These are phyloP conservation scores for Danio jaintianensis DNA, from an alignment of 2,797 vertebrate species.

Conservation along the genomic window DNA sequence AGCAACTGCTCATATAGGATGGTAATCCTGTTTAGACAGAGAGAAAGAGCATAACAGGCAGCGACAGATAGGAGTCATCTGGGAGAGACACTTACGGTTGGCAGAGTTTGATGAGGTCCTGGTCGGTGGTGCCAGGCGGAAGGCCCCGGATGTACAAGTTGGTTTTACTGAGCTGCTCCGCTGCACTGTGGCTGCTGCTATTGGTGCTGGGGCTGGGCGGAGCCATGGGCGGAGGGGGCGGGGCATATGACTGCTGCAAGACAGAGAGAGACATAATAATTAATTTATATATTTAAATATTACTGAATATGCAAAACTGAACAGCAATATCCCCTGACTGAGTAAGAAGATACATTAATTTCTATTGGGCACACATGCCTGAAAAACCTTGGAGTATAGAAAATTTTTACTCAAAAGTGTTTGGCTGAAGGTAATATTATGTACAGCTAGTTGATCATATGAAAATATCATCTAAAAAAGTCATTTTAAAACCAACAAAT, in stretches of 20 bases:
- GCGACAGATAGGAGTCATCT: constrained; percentile 34
- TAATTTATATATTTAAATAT: constrained; percentile 39
- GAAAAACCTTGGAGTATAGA: not conserved
- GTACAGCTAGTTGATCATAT: no score
- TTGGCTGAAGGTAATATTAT: no score
- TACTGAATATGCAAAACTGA: not conserved
- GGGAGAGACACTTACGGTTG: constrained; percentile 90
- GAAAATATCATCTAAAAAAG: no score
- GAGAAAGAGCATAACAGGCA: constrained; percentile 21
- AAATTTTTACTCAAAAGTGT: no score
- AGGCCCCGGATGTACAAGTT: constrained; percentile 99
- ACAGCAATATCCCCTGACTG: not conserved
- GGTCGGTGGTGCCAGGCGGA: constrained; percentile 96
- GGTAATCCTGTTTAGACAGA: constrained; percentile 6
- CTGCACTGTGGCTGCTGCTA: constrained; percentile 91
- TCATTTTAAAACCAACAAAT: no score
- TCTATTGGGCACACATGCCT: not conserved
- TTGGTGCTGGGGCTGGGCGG: constrained; percentile 97
- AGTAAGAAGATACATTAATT: not conserved
- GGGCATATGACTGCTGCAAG: constrained; percentile 97
- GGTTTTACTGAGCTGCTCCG: constrained; percentile 99
- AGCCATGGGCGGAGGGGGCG: constrained; percentile 96
- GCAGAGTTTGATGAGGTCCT: constrained; percentile 99
- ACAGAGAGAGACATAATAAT: constrained; percentile 53
- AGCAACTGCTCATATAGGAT: constrained; percentile 3